A percentile compares a stretch with the other conserved stretches of the same genome.
These are phyloP conservation scores for Drosophila repletoides DNA, from an alignment of 1,140 invertebrate genomes.

Conservation along the genomic window DNA sequence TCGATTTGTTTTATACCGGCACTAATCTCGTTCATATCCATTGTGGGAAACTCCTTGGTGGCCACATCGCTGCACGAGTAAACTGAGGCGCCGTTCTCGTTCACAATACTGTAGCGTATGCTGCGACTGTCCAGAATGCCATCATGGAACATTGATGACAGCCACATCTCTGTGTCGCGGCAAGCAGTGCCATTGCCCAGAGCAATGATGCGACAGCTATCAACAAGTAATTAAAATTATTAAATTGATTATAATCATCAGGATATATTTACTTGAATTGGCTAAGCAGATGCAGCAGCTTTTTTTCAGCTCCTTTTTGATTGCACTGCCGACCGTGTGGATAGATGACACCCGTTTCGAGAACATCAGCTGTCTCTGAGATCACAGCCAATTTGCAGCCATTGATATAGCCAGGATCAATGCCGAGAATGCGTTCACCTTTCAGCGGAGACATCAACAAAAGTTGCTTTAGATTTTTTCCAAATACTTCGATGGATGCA, in stretches of 20 bases:
- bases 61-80: slow-evolving; percentile 94
- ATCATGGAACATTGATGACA: slow-evolving; percentile 86
- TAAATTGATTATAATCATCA: not conserved
- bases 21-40: slow-evolving; percentile 92
- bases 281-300: slow-evolving; percentile 55
- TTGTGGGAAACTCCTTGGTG: slow-evolving; percentile 90
- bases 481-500: slow-evolving; percentile 92
- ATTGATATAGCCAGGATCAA: slow-evolving; percentile 93
- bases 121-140: slow-evolving; percentile 84
- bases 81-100: slow-evolving; percentile 94
- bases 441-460: slow-evolving; percentile 90
- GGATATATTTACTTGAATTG: slow-evolving; percentile 61
- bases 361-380: slow-evolving; percentile 87
- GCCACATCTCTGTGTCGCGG: slow-evolving; percentile 90
- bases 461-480: slow-evolving; percentile 91
- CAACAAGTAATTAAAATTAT: slow-evolving; percentile 16
- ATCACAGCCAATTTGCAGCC: slow-evolving; percentile 93
- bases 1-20: slow-evolving; percentile 84
- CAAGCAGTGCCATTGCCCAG: slow-evolving; percentile 95
- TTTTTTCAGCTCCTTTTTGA: slow-evolving; percentile 44
- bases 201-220: slow-evolving; percentile 89
- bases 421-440: slow-evolving; percentile 90
- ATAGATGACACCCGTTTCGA: slow-evolving; percentile 88
- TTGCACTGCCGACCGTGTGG: slow-evolving; percentile 83
- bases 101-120: slow-evolving; percentile 91